Conservation (phyloP, 1,140 invertebrate genomes). For the Temnothorax curvispinosus region DNA sequence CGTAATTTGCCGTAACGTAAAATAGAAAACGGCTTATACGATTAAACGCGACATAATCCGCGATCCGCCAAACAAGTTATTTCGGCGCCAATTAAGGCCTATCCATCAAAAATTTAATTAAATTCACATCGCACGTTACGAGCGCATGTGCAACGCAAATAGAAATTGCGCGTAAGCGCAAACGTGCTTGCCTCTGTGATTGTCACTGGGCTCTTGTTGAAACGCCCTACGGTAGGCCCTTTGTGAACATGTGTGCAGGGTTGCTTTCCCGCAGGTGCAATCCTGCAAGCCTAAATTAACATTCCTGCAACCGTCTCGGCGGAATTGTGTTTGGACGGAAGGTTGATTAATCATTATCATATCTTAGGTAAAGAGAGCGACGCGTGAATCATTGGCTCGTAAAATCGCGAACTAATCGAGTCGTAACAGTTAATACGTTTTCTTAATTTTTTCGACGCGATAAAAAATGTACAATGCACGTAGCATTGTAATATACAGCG, state of each 20-base stretch:
- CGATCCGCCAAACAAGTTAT: too few relatives aligned
- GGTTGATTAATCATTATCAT: constrained; percentile 64
- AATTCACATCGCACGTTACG: background rate
- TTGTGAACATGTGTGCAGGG: background rate
- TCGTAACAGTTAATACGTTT: background rate
- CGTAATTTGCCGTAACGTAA: background rate
- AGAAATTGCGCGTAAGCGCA: constrained; percentile 41
- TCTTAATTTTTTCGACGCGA: background rate
- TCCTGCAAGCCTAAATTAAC: constrained; percentile 26
- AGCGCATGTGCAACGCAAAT: constrained; percentile 28
- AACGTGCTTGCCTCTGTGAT: constrained; percentile 20
- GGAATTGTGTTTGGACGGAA: constrained; percentile 12
- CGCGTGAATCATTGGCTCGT: constrained; percentile 26
- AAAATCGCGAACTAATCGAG: constrained; percentile 3
- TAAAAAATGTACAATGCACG: constrained; percentile 25
- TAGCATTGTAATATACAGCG: too few relatives aligned
- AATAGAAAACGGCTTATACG: background rate
- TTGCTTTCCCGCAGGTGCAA: constrained; percentile 53
- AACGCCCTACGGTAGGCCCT: background rate
- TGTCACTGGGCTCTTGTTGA: constrained; percentile 21
- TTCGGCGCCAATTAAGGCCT: background rate
- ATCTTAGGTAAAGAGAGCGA: constrained; percentile 25
- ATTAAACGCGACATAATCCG: background rate
- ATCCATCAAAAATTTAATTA: constrained; percentile 40
- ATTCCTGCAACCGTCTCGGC: constrained; percentile 23